A percentile compares a stretch with the other conserved stretches of the same genome.
These are phyloP conservation scores for Eurystomus gularis DNA, from an alignment of 2,113 vertebrate genomes.

Conservation along the genomic window DNA sequence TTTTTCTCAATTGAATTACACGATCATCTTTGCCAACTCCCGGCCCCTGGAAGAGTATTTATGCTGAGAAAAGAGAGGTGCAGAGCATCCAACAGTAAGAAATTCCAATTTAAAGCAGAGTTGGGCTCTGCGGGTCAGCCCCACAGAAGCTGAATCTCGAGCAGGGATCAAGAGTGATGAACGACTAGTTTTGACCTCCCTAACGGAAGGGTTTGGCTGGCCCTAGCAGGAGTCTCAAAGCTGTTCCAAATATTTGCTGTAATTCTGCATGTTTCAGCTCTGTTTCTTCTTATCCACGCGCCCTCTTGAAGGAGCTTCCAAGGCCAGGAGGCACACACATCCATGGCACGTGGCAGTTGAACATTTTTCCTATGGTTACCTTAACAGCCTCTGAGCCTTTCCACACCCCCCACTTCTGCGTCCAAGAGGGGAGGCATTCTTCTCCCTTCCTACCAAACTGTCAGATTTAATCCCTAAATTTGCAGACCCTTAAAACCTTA, in stretches of 20 bases:
- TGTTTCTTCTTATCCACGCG: fast-evolving
- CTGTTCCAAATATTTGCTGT: not conserved
- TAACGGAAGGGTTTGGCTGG: not conserved
- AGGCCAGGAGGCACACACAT: not conserved
- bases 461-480: not conserved
- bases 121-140: not conserved
- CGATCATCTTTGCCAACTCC: not conserved
- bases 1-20: not conserved
- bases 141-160: not conserved
- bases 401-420: not conserved
- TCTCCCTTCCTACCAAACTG: not conserved
- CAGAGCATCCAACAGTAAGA: not conserved
- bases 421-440: not conserved
- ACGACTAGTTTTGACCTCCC: not conserved
- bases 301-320: not conserved
- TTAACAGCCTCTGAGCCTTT: not conserved
- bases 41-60: not conserved
- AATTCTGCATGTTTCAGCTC: not conserved
- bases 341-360: fast-evolving
- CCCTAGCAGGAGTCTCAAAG: not conserved
- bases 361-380: not conserved
- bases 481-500: not conserved
- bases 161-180: fast-evolving
- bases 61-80: not conserved
- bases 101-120: not conserved